Conservation (phyloP, 1,140 invertebrate genomes). For the Leptinotarsa texana region DNA sequence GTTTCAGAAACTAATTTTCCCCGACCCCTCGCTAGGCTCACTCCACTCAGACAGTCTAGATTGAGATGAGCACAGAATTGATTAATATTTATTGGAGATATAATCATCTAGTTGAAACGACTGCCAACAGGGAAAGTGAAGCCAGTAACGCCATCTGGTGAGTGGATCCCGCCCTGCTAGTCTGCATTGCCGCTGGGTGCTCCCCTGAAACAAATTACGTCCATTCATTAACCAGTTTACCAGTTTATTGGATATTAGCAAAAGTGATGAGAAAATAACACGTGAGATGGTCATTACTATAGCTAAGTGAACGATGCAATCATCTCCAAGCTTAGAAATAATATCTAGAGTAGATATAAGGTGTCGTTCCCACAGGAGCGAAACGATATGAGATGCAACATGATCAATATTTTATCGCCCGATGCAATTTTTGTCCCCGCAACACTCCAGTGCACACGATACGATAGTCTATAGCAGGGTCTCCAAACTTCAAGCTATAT, state of each 20-base stretch:
- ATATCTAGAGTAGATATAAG: too few relatives aligned
- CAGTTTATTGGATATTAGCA: not conserved
- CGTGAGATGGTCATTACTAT: not conserved
- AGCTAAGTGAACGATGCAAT: too few relatives aligned
- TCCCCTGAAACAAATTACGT: slow-evolving; percentile 63
- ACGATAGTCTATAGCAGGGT: too few relatives aligned
- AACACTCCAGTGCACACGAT: too few relatives aligned
- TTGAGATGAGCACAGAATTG: slow-evolving; percentile 37
- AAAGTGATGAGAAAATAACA: not conserved
- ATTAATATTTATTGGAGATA: slow-evolving; percentile 35
- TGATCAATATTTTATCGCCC: too few relatives aligned
- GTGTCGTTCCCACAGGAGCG: too few relatives aligned
- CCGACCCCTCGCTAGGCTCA: too few relatives aligned
- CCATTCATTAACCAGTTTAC: not conserved
- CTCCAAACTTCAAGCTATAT: too few relatives aligned
- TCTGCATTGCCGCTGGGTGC: slow-evolving; percentile 78
- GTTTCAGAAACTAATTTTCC: too few relatives aligned
- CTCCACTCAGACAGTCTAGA: slow-evolving; percentile 14
- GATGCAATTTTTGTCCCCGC: too few relatives aligned
- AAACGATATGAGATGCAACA: too few relatives aligned
- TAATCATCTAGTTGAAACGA: slow-evolving; percentile 49
- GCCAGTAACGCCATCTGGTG: slow-evolving; percentile 43
- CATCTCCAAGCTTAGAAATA: too few relatives aligned
- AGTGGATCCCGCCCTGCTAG: slow-evolving; percentile 59
- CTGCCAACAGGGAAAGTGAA: slow-evolving; percentile 37